Evolutionary conservation across 2,113 vertebrate genomes (phyloP), one percentile per base, ranked within the genome.

Genomic region (Salvator merianae): DNA sequence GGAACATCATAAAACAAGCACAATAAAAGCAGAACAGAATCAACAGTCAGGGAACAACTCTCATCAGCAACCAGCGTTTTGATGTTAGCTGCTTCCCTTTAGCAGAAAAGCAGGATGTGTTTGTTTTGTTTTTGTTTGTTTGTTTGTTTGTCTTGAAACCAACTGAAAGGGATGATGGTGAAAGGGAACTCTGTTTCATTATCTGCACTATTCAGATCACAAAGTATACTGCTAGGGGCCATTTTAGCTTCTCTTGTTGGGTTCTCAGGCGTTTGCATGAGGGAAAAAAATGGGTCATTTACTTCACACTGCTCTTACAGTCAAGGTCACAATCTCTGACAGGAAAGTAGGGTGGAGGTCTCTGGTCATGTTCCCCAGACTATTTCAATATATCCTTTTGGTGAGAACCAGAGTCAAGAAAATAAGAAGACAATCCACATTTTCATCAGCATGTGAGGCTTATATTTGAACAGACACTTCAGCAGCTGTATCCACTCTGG

Each of bases 401-500:
- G 26, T 68, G 18, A 77, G 73, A 69, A 76, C 43, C 22, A 76
- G 28, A 53, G 8, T 32, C 18, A 30, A 77, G 82, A 65, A 65
- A 65, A 59, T 20, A 59, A 34, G 24, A 36, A 36, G 82, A 83
- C 82, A 76, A 83, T 76, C 66, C 34, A 73, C 72, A 1, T 87
- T 94, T 93, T 92, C 79, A 89, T 53, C 75, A 71, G 22, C 36
- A 43, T 71, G 53, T 18, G 85, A 79, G 7, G 55, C 13, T 86
- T 92, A 80, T 55, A 77, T 88, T 34, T 78, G 76, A 69, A 88
- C 22, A 86, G 22, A 53, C 24, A 50, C 65, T 72, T 32, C 77
- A 91, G 87, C 91, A 95, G 92, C 93, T 95, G 90, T 84, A 88
- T 53, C 68, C 22, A 73, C 14, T 66, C 69, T 43, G 55, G 47